Base-by-base conservation (phyloP, 1,140 invertebrate species). In the Mamestra configurata region DNA sequence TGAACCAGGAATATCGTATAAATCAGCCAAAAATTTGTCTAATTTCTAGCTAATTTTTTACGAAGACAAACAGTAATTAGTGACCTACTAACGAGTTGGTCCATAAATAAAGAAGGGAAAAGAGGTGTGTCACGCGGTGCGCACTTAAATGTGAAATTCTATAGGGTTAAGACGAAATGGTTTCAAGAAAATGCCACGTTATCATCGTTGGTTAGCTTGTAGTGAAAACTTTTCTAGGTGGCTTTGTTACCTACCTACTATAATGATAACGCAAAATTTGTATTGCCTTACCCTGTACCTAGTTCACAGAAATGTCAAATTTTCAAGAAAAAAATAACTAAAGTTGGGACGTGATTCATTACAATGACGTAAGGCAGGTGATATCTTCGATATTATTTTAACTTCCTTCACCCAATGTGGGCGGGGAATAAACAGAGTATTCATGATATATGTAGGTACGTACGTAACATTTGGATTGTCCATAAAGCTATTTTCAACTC, bases 371-470 rank as follows among this genome's bases (percentile, higher is more conserved):
- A 75, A 73, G 15, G 13, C 20, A n/a, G 31, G 53, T 40, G 37
- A 35, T 73, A 35, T 75, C 51, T 75, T 22, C 37, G 46, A 35
- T 13, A 59, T 75, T 57, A 59, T 35, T 72, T 75, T 20, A 40
- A 59, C 51, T 51, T 57, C 18, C 31, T 73, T 40, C 31, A 40
- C 18, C 18, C 22, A 0, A n/a, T 75, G 71, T 75, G 31, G 35
- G 71, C 35, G 71, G 53, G n/a, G 10, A 35, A 75, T 75, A 51
- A 75, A 75, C 35, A 75, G 13, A 55, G 46, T 22, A 27, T 13
- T 10, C 11, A 43, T 13, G 2, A 11, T 11, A 10, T 43, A 10
- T 43, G 40, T 43, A 43, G 35, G 35, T 37, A 43, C 2, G 8
- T 13, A 10, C 40, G 40, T 10, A 11, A 43, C 11, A 43, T 51